phyloP scores from a whole-genome alignment of 2,888 invertebrate genomes.

The Colostygia pectinataria region DNA sequence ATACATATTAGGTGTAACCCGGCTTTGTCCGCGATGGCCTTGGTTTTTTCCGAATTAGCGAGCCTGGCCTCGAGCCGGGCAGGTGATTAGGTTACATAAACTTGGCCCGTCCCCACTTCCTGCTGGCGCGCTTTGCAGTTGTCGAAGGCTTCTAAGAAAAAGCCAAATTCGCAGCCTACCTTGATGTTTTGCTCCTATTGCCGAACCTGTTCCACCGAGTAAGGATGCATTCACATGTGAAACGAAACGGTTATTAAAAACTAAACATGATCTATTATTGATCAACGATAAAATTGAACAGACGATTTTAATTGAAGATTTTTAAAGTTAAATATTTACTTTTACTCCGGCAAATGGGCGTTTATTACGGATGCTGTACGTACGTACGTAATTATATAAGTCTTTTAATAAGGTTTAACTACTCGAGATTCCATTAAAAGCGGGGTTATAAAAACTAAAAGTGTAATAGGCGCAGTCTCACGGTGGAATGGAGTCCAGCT shows the following conservation, averaged over 20 bases:
- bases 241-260: constrained; percentile 21
- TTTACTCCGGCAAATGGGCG: constrained; percentile 12
- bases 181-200: constrained; percentile 71
- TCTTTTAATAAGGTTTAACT: constrained; percentile 46
- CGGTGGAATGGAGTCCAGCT: constrained; percentile 66
- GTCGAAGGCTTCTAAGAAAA: constrained; percentile 76
- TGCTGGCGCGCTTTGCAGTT: constrained; percentile 78
- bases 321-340: constrained; percentile 15
- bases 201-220: constrained; percentile 57
- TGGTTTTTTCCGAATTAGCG: constrained; percentile 73
- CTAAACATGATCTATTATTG: not conserved
- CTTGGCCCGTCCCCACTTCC: constrained; percentile 79
- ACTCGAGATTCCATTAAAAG: constrained; percentile 50
- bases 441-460: constrained; percentile 58
- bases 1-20: constrained; percentile 65
- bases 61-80: constrained; percentile 70
- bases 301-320: constrained; percentile 10
- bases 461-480: constrained; percentile 68
- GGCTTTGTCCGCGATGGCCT: constrained; percentile 70
- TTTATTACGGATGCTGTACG: constrained; percentile 33
- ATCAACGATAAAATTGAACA: not conserved
- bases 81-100: constrained; percentile 83
- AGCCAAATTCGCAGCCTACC: constrained; percentile 68
- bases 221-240: constrained; percentile 48
- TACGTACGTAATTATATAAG: constrained; percentile 39